Conservation (phyloP, 2,113 vertebrate genomes). For the Hiodon alosoides region DNA sequence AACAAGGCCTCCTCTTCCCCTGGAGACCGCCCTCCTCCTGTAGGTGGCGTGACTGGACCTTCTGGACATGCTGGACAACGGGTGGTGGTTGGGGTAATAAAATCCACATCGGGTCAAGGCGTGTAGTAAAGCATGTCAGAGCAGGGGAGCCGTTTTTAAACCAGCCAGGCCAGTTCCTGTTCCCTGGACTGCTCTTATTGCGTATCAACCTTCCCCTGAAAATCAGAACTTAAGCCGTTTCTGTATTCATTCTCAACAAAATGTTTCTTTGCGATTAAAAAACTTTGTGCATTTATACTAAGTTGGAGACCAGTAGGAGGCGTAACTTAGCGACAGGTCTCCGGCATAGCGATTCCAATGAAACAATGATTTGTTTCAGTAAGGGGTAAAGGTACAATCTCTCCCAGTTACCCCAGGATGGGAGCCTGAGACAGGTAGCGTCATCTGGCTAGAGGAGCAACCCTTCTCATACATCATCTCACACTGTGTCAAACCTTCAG, state of each 20-base stretch:
- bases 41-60: not conserved
- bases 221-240: too few relatives aligned
- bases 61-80: not conserved
- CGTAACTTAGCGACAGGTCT: too few relatives aligned
- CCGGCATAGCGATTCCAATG: too few relatives aligned
- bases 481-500: too few relatives aligned
- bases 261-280: not conserved
- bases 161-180: not conserved
- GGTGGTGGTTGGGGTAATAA: not conserved
- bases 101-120: slow-evolving; percentile 7
- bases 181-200: not conserved
- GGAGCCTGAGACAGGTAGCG: too few relatives aligned
- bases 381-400: too few relatives aligned
- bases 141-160: slow-evolving; percentile 13
- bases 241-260: not conserved
- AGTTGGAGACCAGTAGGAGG: too few relatives aligned
- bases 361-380: too few relatives aligned
- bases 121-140: slow-evolving; percentile 22
- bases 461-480: not conserved
- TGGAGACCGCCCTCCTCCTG: not conserved
- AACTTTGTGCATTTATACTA: too few relatives aligned
- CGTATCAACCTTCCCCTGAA: not conserved
- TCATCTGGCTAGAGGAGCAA: too few relatives aligned
- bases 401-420: too few relatives aligned
- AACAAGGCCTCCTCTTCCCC: slow-evolving; percentile 10